Evolutionary conservation across 1,140 invertebrate species (phyloP).

Genomic region (Drosophila oshimai): DNA sequence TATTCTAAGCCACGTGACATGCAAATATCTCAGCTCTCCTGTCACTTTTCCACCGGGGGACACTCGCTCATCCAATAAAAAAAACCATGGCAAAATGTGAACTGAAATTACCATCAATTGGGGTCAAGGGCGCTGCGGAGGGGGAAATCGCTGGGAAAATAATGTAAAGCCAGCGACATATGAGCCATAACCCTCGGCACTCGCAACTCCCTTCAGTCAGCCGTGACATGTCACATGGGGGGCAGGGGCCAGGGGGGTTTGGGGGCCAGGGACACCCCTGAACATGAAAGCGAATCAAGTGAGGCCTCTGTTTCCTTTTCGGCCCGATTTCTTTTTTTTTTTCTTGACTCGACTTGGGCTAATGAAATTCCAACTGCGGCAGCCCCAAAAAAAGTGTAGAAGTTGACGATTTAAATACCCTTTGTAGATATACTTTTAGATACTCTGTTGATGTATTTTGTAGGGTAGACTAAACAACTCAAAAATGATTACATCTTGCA

Average conservation of each 20-base stretch:
- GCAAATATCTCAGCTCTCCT: constrained; percentile 29
- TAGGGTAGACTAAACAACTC: no score
- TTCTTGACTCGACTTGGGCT: constrained; percentile 4
- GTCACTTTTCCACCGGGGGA: constrained; percentile 2
- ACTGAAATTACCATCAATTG: constrained; percentile 49
- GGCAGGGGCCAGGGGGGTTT: neutral
- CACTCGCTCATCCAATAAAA: constrained; percentile 8
- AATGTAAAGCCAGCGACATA: constrained; percentile 18
- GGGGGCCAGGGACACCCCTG: neutral
- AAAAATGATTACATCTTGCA: no score
- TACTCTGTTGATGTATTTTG: no score
- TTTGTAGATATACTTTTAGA: no score
- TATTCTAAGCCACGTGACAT: constrained; percentile 7
- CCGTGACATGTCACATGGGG: constrained; percentile 52
- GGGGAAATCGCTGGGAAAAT: constrained; percentile 15
- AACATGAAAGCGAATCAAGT: constrained; percentile 36
- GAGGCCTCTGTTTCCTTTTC: constrained; percentile 8
- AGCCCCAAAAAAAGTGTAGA: neutral
- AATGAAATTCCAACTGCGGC: constrained; percentile 52
- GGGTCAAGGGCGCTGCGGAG: constrained; percentile 53
- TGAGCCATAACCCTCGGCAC: constrained; percentile 18
- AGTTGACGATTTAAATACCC: neutral
- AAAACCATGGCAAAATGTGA: constrained; percentile 3
- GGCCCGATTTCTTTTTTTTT: neutral
- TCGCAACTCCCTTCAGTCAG: constrained; percentile 24